Percentiles rank a stretch among this genome's conserved stretches.
Conservation (phyloP, 2,113 vertebrate genomes). For the Corvus moneduloides region DNA sequence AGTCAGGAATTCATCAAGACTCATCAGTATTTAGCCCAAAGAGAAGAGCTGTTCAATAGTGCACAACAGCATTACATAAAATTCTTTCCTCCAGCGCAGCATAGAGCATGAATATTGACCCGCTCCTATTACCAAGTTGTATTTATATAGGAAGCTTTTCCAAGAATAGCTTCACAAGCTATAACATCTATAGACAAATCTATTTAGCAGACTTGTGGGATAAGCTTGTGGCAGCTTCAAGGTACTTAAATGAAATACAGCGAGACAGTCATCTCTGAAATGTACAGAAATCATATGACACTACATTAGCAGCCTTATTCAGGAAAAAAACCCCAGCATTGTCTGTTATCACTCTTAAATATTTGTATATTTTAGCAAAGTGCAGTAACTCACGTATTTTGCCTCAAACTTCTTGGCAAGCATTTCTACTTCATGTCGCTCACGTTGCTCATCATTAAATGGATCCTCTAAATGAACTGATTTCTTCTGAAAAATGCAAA, state of each 20-base stretch:
- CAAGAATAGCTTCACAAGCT: conserved; percentile 17
- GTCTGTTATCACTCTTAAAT: not conserved
- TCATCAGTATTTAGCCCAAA: not conserved
- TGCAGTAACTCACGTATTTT: conserved; percentile 90
- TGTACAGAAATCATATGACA: not conserved
- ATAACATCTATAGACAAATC: not conserved
- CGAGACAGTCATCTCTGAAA: not conserved
- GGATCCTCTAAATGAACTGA: conserved; percentile 81
- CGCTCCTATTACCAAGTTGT: not conserved
- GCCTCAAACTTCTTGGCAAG: conserved; percentile 95
- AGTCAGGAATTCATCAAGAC: not conserved
- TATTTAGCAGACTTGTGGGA: conserved; percentile 30
- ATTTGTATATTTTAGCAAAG: not conserved
- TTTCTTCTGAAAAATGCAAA: conserved; percentile 71
- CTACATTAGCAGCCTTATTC: not conserved
- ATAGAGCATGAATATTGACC: not conserved
- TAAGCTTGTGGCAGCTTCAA: conserved; percentile 12
- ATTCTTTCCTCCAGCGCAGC: not conserved
- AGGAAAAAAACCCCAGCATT: not conserved
- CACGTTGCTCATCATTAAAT: conserved; percentile 86
- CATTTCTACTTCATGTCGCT: conserved; percentile 89
- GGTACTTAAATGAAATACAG: conserved; percentile 2
- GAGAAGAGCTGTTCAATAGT: not conserved
- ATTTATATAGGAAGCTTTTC: not conserved
- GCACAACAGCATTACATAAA: not conserved